phyloP scores from a whole-genome alignment of 2,888 invertebrate species.

The Spatulosminthurus flaviceps region DNA sequence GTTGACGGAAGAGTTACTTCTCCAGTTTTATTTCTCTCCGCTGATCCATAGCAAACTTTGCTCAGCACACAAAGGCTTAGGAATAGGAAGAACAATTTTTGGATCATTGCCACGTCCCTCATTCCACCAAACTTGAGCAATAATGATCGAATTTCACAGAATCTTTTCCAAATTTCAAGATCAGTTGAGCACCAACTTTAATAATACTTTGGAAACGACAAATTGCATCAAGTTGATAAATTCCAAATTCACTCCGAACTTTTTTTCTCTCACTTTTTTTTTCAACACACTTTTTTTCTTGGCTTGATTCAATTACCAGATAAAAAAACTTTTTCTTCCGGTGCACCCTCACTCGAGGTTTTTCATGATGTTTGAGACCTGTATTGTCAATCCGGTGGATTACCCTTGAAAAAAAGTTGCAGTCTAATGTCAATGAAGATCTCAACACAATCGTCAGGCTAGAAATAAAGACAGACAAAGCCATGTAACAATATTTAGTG shows the following conservation, averaged over 20 bases:
- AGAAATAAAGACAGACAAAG: not conserved
- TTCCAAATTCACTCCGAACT: not conserved
- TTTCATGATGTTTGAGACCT: too few species aligned
- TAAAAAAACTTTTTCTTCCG: too few species aligned
- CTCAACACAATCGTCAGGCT: not conserved
- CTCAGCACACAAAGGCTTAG: not conserved
- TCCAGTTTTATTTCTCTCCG: not conserved
- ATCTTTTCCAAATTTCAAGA: not conserved
- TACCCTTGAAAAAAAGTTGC: too few species aligned
- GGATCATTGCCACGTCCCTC: not conserved
- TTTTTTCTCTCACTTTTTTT: not conserved
- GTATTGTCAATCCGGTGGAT: too few species aligned
- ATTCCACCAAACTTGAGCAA: not conserved
- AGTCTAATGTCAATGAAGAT: not conserved
- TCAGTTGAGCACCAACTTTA: not conserved
- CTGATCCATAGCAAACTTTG: not conserved
- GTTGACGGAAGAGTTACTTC: slow-evolving; percentile 4
- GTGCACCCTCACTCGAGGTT: too few species aligned
- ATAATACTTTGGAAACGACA: not conserved
- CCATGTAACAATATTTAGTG: not conserved
- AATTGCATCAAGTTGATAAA: not conserved
- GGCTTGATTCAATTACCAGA: not conserved
- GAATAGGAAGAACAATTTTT: not conserved
- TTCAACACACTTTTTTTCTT: not conserved
- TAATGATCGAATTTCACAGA: not conserved